Base-by-base conservation (phyloP, 2,113 vertebrate species). In the Pelvicachromis taeniatus region DNA sequence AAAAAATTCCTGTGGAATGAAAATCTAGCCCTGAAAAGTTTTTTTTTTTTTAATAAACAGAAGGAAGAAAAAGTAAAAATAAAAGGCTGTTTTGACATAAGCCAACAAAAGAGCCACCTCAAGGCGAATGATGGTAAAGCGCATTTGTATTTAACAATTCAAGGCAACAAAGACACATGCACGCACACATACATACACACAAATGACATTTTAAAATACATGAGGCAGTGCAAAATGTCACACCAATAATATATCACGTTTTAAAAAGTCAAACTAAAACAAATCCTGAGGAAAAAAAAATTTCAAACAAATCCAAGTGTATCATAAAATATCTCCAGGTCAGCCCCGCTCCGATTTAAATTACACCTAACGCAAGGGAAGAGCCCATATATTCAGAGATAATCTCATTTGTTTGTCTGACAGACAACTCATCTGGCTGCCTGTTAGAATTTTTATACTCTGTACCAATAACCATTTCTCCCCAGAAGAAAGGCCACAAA, bases 261-360 rank as follows among this genome's bases (percentile, higher is more conserved):
- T 90, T 82, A 91, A 91, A 88, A 92, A 93, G 79, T 84, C 85
- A 93, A 95, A 86, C 77, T 61, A 87, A 90, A 92, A 88, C 75
- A 93, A 77, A 95, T 95, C 96, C 96, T 96, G 95, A 96, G 95
- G 90, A 93, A 92, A 94, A 63, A 87, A 84, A 92, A 26, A n/a
- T n/a, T 68, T 83, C 81, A 92, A 93, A 94, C 84, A 94, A 90
- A 89, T 88, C 88, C 83, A 81, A 87, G 85, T 53, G 45, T 31
- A 89, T 88, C 50, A 91, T 84, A 88, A 89, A 90, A 91, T 56
- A 85, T 91, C 89, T 91, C 90, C 92, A 92, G 91, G 90, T 88
- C 87, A 93, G 86, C 89, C 90, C 89, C 88, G 65, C 90, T 85
- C 83, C 55, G 85, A 89, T 92, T 95, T 94, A 94, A 95, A 94